Conservation (phyloP, 2,113 vertebrate genomes). For the Coptodon rendalli region DNA sequence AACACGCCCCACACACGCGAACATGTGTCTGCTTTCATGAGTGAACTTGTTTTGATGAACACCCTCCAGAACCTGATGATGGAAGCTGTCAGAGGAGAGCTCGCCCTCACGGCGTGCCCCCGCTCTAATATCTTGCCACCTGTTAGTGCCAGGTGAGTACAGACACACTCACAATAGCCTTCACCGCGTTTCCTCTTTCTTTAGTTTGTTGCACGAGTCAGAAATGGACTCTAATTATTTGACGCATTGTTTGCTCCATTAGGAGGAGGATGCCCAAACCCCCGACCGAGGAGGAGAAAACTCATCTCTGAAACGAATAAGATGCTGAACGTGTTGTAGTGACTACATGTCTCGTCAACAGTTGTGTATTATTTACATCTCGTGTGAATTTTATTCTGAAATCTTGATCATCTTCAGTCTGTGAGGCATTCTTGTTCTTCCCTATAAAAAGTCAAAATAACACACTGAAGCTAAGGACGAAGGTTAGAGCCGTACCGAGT, state of each 20-base stretch:
- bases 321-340: neutral
- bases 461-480: neutral
- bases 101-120: conserved; percentile 76
- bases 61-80: conserved; percentile 84
- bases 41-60: conserved; percentile 80
- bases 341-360: neutral
- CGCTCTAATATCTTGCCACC: conserved; percentile 71
- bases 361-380: neutral
- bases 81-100: conserved; percentile 83
- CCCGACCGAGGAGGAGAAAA: neutral
- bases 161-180: neutral
- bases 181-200: neutral
- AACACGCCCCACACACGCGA: conserved; percentile 1
- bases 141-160: conserved; percentile 11
- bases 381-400: neutral
- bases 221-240: neutral
- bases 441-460: neutral
- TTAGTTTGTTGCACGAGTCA: neutral
- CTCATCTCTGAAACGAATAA: rapidly evolving
- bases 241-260: neutral
- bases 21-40: conserved; percentile 66
- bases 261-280: conserved; percentile 5
- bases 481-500: neutral
- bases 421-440: neutral
- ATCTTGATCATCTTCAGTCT: neutral